These are phyloP conservation scores for Xylocopa sonorina DNA, from an alignment of 1,140 invertebrate genomes.

Conservation along the genomic window DNA sequence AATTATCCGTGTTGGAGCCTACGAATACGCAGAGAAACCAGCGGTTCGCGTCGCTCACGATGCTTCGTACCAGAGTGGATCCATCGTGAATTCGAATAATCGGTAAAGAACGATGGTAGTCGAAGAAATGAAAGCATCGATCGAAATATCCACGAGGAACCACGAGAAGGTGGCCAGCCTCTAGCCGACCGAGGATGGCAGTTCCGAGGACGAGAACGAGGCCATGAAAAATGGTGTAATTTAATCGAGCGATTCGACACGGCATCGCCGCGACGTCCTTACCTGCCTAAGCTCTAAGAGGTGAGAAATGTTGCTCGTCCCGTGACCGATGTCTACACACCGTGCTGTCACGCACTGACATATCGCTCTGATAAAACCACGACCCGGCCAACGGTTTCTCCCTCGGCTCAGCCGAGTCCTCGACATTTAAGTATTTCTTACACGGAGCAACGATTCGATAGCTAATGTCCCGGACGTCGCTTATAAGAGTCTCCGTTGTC, in stretches of 20 bases:
- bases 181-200: not conserved
- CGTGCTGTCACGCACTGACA: slow-evolving; percentile 71
- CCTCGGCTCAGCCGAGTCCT: slow-evolving; percentile 50
- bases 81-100: too few species aligned
- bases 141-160: slow-evolving; percentile 13
- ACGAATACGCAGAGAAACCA: too few species aligned
- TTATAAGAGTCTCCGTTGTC: slow-evolving; percentile 28
- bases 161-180: not conserved
- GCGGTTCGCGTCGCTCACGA: too few species aligned
- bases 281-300: slow-evolving; percentile 68
- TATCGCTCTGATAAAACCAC: slow-evolving; percentile 75
- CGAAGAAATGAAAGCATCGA: slow-evolving; percentile 14
- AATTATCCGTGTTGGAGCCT: too few species aligned
- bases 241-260: slow-evolving; percentile 74
- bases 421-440: slow-evolving; percentile 69
- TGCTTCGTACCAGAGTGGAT: too few species aligned
- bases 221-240: slow-evolving; percentile 71
- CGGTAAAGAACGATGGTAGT: not conserved
- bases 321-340: slow-evolving; percentile 76
- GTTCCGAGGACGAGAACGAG: slow-evolving; percentile 53
- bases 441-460: slow-evolving; percentile 64
- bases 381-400: slow-evolving; percentile 65
- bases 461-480: slow-evolving; percentile 63
- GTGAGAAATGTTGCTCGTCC: slow-evolving; percentile 73
- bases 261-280: slow-evolving; percentile 57